Conservation (phyloP, 1,140 invertebrate species). For the Penaeus vannamei region DNA sequence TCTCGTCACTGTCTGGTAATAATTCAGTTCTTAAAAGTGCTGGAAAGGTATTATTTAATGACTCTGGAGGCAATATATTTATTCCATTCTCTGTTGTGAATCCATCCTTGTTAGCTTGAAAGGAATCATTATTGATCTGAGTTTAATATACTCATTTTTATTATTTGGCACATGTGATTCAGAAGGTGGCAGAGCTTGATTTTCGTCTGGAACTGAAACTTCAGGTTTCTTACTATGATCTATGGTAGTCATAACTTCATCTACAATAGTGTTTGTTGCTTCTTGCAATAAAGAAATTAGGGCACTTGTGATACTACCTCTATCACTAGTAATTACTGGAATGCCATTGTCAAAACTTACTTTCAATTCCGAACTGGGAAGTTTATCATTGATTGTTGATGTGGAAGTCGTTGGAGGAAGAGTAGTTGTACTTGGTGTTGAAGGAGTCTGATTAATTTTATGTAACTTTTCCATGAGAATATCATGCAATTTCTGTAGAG, state of each 20-base stretch:
- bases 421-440: not conserved
- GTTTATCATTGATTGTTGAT: no score
- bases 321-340: not conserved
- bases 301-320: slow-evolving; percentile 12
- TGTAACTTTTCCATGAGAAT: slow-evolving; percentile 30
- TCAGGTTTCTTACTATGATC: not conserved
- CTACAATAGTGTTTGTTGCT: not conserved
- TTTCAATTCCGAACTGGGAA: no score
- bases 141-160: no score
- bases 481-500: slow-evolving; percentile 45
- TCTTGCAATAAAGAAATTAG: slow-evolving; percentile 31
- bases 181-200: not conserved
- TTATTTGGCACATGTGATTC: no score
- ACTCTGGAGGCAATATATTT: no score
- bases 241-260: not conserved
- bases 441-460: not conserved
- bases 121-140: no score
- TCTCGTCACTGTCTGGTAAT: no score
- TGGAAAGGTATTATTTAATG: no score
- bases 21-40: no score
- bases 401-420: not conserved
- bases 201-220: not conserved
- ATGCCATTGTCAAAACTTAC: slow-evolving; percentile 16
- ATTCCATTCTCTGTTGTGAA: no score
- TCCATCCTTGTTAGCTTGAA: no score